Base-by-base conservation (phyloP, 1,140 invertebrate species). In the Drosophila orosa region DNA sequence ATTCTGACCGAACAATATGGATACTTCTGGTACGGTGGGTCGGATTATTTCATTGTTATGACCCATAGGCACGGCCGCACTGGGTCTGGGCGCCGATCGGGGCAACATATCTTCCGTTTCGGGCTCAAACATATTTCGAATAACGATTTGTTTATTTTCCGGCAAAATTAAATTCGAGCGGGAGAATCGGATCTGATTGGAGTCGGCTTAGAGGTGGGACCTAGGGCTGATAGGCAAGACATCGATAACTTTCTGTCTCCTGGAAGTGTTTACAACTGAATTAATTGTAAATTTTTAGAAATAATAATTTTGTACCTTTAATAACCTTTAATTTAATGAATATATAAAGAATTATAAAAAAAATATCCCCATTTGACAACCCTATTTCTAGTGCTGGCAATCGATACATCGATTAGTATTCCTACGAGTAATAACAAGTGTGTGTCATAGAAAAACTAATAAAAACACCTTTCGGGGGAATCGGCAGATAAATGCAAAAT, bases 81-180 rank as follows among this genome's bases (percentile, higher is more conserved):
- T 66, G 1, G 90, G 90, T n/a, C 59, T 81, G 10, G 90, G 90
- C 1, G 90, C 90, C 7, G 63, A 50, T 5, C 90, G 66, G 1
- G 90, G 90, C 45, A 91, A 24, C 90, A 91, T 91, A 44, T 91
- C 90, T 54, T 91, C 90, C 7, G 90, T 91, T 73, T 91, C 90
- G 3, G 76, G 75, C 63, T 52, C 65, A 48, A 79, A 90, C 90
- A 91, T 91, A 87, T 91, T 72, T 50, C 25, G 0, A 52, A 29
- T n/a, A n/a, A 15, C 37, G n/a, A 12, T 24, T 40, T 47, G 24
- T 47, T 48, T 33, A 35, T 45, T 48, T 33, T 9, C 13, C 19
- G 10, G 42, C 33, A 17, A 71, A 87, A 61, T 87, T 84, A 48
- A 87, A 87, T 80, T 76, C 44, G 31, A 60, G 80, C 84, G 83